Percentiles rank a stretch among this genome's conserved stretches.
Evolutionary conservation across 1,140 invertebrate genomes (phyloP).

Genomic region (Batillaria attramentaria): DNA sequence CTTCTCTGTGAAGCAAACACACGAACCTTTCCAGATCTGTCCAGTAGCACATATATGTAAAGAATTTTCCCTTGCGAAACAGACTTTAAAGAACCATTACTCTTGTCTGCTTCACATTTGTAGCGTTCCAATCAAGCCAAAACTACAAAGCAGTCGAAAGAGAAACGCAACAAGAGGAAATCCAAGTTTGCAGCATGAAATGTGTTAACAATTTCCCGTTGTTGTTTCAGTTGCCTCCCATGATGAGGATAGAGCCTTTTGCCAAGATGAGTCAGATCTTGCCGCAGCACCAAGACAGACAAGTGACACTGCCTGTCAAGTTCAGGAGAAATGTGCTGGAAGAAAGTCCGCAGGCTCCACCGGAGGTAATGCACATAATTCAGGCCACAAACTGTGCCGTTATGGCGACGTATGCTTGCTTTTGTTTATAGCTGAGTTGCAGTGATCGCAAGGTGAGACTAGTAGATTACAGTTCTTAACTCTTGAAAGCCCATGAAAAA

Average conservation of each 20-base stretch:
- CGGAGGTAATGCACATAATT: too few species aligned
- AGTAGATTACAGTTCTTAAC: too few species aligned
- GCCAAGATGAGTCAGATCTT: conserved; percentile 16
- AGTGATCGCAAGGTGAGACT: too few species aligned
- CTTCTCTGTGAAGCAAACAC: too few species aligned
- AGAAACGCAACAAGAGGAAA: neutral
- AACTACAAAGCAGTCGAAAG: neutral
- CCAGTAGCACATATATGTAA: too few species aligned
- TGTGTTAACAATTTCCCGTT: neutral
- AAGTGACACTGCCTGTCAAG: conserved; percentile 14
- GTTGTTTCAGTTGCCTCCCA: conserved; percentile 4
- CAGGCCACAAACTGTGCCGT: too few species aligned
- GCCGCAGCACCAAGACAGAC: neutral
- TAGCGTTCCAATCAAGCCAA: neutral
- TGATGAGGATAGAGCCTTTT: conserved; percentile 24
- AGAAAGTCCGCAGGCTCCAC: neutral
- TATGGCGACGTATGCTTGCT: too few species aligned
- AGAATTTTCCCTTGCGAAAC: too few species aligned
- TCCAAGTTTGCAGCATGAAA: neutral
- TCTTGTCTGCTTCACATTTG: neutral
- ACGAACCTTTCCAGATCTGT: too few species aligned
- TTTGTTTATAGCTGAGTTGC: too few species aligned
- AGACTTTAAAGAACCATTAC: neutral
- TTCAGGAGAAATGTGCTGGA: conserved; percentile 27
- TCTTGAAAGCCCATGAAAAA: too few species aligned